Evolutionary conservation across 2,113 vertebrate species (phyloP).

Genomic region (Nibea coibor): DNA sequence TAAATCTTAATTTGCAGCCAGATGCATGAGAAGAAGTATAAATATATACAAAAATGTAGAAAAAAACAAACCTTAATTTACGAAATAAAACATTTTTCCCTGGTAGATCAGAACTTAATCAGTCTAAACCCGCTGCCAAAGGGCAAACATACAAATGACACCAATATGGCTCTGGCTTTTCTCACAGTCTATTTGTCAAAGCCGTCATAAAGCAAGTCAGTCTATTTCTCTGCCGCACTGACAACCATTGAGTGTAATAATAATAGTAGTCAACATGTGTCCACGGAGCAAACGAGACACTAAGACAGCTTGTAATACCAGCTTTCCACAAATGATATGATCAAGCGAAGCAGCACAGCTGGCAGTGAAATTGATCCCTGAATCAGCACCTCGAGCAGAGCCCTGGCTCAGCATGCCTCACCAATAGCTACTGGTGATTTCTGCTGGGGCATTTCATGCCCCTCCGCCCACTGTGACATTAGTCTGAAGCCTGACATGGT

Average conservation of each 20-base stretch:
- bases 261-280: conserved; percentile 19
- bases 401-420: conserved; percentile 35
- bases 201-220: background rate
- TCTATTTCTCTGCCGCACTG: background rate
- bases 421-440: conserved; percentile 45
- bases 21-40: background rate
- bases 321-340: conserved; percentile 42
- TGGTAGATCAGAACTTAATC: background rate
- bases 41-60: no score
- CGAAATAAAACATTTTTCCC: background rate
- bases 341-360: conserved; percentile 46
- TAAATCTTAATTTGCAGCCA: background rate
- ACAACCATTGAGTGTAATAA: conserved; percentile 16
- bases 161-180: conserved; percentile 13
- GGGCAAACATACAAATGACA: conserved; percentile 23
- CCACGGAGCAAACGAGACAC: conserved; percentile 30
- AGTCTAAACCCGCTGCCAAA: conserved; percentile 7
- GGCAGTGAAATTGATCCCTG: conserved; percentile 65
- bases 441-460: conserved; percentile 6
- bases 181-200: conserved; percentile 8
- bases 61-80: background rate
- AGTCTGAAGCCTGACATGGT: conserved; percentile 27
- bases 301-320: conserved; percentile 43
- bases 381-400: conserved; percentile 65
- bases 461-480: conserved; percentile 31